Evolutionary conservation across 1,140 invertebrate genomes (phyloP).

Genomic region (Lineus longissimus): DNA sequence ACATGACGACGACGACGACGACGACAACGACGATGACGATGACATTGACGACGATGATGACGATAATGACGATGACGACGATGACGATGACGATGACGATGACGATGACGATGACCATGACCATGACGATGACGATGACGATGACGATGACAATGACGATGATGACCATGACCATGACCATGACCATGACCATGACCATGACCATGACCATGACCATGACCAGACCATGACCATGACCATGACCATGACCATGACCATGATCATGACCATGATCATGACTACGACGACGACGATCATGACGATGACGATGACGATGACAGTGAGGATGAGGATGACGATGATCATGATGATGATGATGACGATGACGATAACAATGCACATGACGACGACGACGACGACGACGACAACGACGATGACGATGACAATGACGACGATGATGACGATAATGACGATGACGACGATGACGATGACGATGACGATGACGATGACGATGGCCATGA

Average conservation of each 20-base stretch:
- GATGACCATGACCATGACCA: no score
- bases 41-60: neutral
- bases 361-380: no score
- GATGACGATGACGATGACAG: no score
- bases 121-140: neutral
- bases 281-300: no score
- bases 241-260: no score
- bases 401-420: slow-evolving; percentile 6
- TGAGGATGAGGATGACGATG: no score
- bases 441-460: slow-evolving; percentile 7
- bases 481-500: no score
- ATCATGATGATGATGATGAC: slow-evolving; percentile 7
- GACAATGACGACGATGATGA: slow-evolving; percentile 4
- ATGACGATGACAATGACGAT: slow-evolving; percentile 6
- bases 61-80: neutral
- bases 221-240: no score
- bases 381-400: no score
- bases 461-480: slow-evolving; percentile 8
- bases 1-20: slow-evolving; percentile 1
- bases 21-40: slow-evolving; percentile 4
- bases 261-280: no score
- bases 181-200: no score
- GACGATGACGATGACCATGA: slow-evolving; percentile 7
- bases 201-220: no score
- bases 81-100: neutral